Base-by-base conservation (phyloP, 2,113 vertebrate genomes). In the Urocolius indicus region DNA sequence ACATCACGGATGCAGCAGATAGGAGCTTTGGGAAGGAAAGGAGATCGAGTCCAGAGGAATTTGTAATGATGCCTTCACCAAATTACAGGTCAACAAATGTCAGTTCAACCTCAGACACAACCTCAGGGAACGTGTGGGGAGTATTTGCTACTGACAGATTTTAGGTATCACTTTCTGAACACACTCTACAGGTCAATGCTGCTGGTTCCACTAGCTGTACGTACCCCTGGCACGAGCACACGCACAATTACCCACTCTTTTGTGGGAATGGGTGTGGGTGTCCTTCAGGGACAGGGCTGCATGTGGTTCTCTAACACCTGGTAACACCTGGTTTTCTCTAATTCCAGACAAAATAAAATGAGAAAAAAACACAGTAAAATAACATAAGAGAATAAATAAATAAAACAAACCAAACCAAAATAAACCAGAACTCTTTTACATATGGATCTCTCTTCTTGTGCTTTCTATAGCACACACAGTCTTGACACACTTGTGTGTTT, bases 401-500 rank as follows among this genome's bases (percentile, higher is more conserved):
- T 41, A 41, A 41, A 41, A 41, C 38, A 41, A 41, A 41, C 38
- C 38, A 48, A 65, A n/a, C 5, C 22, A 10, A 48, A 23, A 21
- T 16, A 46, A 55, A 67, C 30, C 15, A 34, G 4, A 80, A 15
- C 46, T 49, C 17, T 36, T 36, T 84, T 74, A 6, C 48, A 23
- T 8, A 12, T 2, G 16, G 29, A 32, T n/a, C 13, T 38, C 24
- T 46, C 45, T 68, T 55, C 38, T 17, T 9, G 48, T 15, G 3
- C 34, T 27, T 29, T 1, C 15, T 1, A 26, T 2, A 57, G 41
- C 3, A 5, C 19, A 3, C 1, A 43, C 2, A 16, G 19, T 22
- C 36, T 20, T 14, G 48, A 11, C 24, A 6, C 0, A n/a, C 22
- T 9, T 1, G 3, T 0, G 13, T 43, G 38, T 20, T 52, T 72